Percentiles rank a stretch among this genome's conserved stretches.
phyloP scores from a whole-genome alignment of 2,797 vertebrate genomes.

The Darevskia nairensis region DNA sequence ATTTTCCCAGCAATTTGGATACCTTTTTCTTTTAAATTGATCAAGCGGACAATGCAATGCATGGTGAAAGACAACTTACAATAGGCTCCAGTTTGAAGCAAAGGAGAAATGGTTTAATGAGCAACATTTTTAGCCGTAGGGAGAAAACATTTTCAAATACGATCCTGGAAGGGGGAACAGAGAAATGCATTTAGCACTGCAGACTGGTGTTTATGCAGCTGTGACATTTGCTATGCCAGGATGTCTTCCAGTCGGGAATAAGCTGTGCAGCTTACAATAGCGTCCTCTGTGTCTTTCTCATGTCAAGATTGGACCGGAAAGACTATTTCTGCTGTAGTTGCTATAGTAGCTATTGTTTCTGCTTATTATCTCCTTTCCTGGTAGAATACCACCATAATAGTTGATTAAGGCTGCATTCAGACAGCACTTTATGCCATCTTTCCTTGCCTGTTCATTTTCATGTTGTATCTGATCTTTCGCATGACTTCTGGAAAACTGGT shows the following conservation, averaged over 20 bases:
- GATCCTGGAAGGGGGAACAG: not conserved
- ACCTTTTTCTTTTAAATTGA: not conserved
- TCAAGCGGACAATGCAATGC: not conserved
- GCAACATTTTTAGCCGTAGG: not conserved
- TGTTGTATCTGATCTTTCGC: too few relatives aligned
- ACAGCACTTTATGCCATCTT: too few relatives aligned
- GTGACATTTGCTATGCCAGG: slow-evolving; percentile 36
- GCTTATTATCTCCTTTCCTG: not conserved
- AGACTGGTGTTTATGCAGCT: slow-evolving; percentile 44
- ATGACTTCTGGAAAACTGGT: too few relatives aligned
- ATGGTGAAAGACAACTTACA: not conserved
- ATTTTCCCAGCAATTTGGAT: not conserved
- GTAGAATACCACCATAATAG: not conserved
- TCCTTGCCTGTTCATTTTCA: too few relatives aligned
- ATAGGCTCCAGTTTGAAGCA: not conserved
- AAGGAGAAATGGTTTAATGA: not conserved
- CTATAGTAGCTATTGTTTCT: slow-evolving; percentile 34
- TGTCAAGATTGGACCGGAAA: slow-evolving; percentile 37
- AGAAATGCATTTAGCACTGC: not conserved
- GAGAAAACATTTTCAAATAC: slow-evolving; percentile 6
- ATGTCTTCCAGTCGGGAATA: slow-evolving; percentile 16
- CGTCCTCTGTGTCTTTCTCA: not conserved
- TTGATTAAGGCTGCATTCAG: too few relatives aligned
- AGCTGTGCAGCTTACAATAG: slow-evolving; percentile 26
- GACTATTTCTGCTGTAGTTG: slow-evolving; percentile 28